Evolutionary conservation across 2,888 invertebrate genomes (phyloP).

Genomic region (Scelioninae gen. 2): DNA sequence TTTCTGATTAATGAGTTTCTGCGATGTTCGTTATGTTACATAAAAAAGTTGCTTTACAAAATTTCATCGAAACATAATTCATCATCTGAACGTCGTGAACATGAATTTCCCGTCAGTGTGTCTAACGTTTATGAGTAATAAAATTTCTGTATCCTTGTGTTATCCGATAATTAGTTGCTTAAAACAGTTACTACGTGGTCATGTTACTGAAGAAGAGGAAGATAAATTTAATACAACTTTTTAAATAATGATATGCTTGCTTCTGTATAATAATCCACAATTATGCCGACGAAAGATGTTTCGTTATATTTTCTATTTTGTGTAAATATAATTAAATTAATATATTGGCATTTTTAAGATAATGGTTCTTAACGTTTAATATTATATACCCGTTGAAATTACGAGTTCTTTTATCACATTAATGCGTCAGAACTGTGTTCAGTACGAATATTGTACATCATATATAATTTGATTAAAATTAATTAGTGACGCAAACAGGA

Average conservation of each 20-base stretch:
- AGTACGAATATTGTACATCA: constrained; percentile 17
- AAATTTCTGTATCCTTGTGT: constrained; percentile 25
- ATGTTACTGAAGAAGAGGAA: no score
- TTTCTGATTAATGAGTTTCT: constrained; percentile 42
- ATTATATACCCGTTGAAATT: no score
- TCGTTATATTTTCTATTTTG: no score
- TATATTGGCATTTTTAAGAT: no score
- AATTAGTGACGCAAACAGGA: constrained; percentile 30
- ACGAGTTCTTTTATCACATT: no score
- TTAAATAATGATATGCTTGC: no score
- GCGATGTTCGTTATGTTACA: constrained; percentile 38
- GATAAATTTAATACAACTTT: no score
- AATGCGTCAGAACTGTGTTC: constrained; percentile 7
- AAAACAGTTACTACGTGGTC: constrained; percentile 5
- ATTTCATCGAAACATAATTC: constrained; percentile 47
- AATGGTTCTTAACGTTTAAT: no score
- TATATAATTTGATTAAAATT: constrained; percentile 23
- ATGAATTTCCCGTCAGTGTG: constrained; percentile 31
- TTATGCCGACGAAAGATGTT: no score
- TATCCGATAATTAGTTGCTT: constrained; percentile 23
- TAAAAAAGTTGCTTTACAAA: constrained; percentile 44
- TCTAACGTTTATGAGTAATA: constrained; percentile 36
- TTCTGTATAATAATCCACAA: no score
- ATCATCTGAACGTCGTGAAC: constrained; percentile 39
- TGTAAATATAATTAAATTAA: no score